Evolutionary conservation across 2,797 vertebrate species (phyloP).

Genomic region (Sciaenops ocellatus): DNA sequence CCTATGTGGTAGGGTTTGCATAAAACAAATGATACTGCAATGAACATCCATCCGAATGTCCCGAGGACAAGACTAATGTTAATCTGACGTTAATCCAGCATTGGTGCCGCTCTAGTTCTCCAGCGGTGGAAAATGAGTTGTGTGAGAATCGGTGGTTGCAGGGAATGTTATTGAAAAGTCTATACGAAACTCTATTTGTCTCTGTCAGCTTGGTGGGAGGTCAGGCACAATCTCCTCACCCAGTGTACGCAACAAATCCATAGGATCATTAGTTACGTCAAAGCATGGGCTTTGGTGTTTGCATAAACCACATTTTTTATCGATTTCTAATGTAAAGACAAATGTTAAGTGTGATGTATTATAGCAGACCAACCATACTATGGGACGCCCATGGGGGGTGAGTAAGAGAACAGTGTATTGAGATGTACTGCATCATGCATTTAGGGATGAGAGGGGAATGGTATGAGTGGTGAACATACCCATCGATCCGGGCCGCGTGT

Average conservation of each 20-base stretch:
- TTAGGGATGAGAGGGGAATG: constrained; percentile 49
- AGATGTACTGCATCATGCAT: constrained; percentile 56
- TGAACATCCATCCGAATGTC: constrained; percentile 51
- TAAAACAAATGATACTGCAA: constrained; percentile 57
- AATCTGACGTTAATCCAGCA: constrained; percentile 70
- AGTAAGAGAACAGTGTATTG: constrained; percentile 10
- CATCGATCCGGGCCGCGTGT: constrained; percentile 85
- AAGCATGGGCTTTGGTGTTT: constrained; percentile 28
- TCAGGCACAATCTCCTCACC: constrained; percentile 43
- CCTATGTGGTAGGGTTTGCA: constrained; percentile 19
- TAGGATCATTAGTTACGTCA: constrained; percentile 48
- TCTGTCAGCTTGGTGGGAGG: constrained; percentile 41
- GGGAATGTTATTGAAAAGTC: constrained; percentile 53
- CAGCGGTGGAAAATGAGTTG: constrained; percentile 51
- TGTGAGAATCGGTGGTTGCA: constrained; percentile 36
- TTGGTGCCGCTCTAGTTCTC: constrained; percentile 49
- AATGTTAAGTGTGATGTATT: constrained; percentile 13
- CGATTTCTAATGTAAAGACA: constrained; percentile 17
- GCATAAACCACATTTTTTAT: constrained; percentile 30
- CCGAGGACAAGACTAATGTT: constrained; percentile 56
- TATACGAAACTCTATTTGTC: constrained; percentile 56
- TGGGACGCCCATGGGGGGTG: not conserved
- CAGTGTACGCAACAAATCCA: constrained; percentile 50
- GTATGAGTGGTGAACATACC: constrained; percentile 83
- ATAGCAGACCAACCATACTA: not conserved